Conservation (phyloP, 2,888 invertebrate species). For the Ditylenchus weischeri region DNA sequence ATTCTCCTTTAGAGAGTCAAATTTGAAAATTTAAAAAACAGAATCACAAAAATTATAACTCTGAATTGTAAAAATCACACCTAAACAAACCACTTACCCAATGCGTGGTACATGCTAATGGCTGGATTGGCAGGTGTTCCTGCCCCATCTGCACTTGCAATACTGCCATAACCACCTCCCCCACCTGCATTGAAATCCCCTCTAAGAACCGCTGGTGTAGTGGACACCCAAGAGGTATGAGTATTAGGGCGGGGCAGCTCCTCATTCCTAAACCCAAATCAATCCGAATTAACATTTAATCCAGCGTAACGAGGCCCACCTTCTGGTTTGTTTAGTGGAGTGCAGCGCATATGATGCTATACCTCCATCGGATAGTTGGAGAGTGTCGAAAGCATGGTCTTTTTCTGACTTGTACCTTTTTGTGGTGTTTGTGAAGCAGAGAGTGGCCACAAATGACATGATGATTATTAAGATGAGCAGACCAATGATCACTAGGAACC, state of each 20-base stretch:
- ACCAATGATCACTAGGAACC: conserved; percentile 64
- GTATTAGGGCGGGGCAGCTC: conserved; percentile 47
- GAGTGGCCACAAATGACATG: conserved; percentile 18
- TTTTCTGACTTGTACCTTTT: conserved; percentile 43
- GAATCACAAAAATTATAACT: too few species aligned
- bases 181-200: neutral
- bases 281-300: neutral
- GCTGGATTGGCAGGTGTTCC: conserved; percentile 5
- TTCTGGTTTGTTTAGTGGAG: conserved; percentile 27
- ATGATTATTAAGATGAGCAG: conserved; percentile 56
- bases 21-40: too few species aligned
- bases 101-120: conserved; percentile 1
- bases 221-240: conserved; percentile 49
- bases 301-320: conserved; percentile 12
- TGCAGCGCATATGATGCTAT: conserved; percentile 54
- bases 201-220: conserved; percentile 9
- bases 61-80: too few species aligned
- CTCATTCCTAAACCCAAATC: conserved; percentile 20
- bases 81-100: neutral
- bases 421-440: conserved; percentile 23
- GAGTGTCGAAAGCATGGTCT: conserved; percentile 43
- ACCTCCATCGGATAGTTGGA: conserved; percentile 55
- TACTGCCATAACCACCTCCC: conserved; percentile 4
- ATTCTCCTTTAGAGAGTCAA: too few species aligned
- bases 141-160: conserved; percentile 14